Base-by-base conservation (phyloP, 2,888 invertebrate genomes). In the Spisula subtruncata region DNA sequence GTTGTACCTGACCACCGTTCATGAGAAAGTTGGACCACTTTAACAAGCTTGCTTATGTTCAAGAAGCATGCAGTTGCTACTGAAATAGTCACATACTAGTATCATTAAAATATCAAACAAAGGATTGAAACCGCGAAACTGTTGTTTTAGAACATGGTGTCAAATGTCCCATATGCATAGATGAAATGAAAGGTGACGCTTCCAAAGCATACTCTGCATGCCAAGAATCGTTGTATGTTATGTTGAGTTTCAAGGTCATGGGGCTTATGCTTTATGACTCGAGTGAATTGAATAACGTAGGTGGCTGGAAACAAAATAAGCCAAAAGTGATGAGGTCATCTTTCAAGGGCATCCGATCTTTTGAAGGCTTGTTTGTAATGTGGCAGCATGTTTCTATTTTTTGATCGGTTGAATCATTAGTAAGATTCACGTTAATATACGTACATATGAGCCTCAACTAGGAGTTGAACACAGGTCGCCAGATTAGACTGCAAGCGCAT, bases 1-100 rank as follows among this genome's bases (percentile, higher is more conserved):
- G 96, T 90, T 95, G 96, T 89, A 94, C 94, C 90, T 96, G 96
- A 96, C 95, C 95, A 18, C 96, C 96, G 87, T 96, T 95, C 88
- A 94, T 96, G 94, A 94, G 90, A 54, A 94, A 93, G 89, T 93
- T 96, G 92, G 93, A 87, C 86, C 91, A 87, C 46, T 94, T 95
- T 86, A 91, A 93, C 20, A 80, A 91, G 85, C 48, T 95, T 86
- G 90, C 96, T 14, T 96, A 96, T 91, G 94, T 95, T 25, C 93
- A 94, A 60, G 96, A 96, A 88, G 95, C n/a, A n/a, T n/a, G n/a
- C 95, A 4, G 95, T 95, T 88, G 93, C 95, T 0, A 35, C 87
- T 10, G 95, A 96, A 51, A 60, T 91, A 20, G 92, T 95, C 0
- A 81, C 87, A n/a, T n/a, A n/a, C n/a, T n/a, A n/a, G 29, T 46